Conservation (phyloP, 2,113 vertebrate genomes). For the Muntiacus reevesi region DNA sequence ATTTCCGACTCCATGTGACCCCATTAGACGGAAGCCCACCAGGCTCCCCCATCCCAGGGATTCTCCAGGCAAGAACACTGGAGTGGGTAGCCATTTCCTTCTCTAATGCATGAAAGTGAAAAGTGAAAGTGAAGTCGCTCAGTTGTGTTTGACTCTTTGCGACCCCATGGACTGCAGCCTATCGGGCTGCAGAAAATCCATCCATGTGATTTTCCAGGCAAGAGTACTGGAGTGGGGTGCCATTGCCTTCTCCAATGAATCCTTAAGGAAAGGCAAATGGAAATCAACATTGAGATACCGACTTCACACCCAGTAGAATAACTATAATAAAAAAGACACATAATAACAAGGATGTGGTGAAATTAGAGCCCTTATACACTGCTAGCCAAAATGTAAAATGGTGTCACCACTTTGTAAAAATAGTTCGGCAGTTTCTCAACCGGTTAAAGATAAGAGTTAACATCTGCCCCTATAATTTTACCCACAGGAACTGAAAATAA, state of each 20-base stretch:
- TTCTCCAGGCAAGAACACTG: neutral
- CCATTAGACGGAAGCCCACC: neutral
- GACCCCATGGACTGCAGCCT: neutral
- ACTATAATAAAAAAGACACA: neutral
- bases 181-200: neutral
- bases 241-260: neutral
- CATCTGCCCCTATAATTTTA: neutral
- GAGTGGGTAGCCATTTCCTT: neutral
- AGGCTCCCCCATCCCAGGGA: neutral
- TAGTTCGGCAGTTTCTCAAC: neutral
- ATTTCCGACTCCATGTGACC: accelerated
- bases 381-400: neutral
- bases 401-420: neutral
- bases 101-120: neutral
- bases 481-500: neutral
- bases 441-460: neutral
- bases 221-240: neutral
- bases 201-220: neutral
- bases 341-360: neutral
- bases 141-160: accelerated
- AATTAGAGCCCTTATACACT: neutral
- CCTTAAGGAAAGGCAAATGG: neutral
- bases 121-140: neutral
- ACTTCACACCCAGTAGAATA: neutral
- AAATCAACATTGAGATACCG: neutral